These are phyloP conservation scores for Paguma larvata DNA, from an alignment of 2,797 vertebrate species.

Conservation along the genomic window DNA sequence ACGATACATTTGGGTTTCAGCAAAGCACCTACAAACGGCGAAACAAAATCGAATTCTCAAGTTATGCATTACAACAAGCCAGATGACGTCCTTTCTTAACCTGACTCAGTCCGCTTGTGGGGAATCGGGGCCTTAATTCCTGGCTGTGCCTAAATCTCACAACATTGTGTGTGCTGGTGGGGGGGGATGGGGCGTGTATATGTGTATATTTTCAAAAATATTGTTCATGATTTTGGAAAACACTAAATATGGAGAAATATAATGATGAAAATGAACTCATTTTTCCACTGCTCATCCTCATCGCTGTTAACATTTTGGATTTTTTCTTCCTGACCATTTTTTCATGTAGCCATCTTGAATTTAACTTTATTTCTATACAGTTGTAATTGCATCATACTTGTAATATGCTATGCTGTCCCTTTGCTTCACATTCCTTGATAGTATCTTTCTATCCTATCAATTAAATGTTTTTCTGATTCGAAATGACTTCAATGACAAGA, in stretches of 20 bases:
- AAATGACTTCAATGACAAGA: neutral
- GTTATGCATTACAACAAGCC: neutral
- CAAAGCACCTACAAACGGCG: neutral
- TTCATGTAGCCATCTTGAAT: neutral
- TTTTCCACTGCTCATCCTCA: neutral
- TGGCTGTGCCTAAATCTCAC: neutral
- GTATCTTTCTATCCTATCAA: neutral
- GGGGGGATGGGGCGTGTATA: neutral
- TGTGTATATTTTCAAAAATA: neutral
- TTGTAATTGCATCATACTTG: neutral
- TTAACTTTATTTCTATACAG: neutral
- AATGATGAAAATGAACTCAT: neutral
- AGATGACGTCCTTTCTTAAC: neutral
- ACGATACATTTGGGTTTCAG: neutral
- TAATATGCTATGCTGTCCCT: neutral
- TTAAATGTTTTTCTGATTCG: neutral
- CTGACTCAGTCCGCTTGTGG: neutral
- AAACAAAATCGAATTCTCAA: neutral
- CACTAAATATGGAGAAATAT: neutral
- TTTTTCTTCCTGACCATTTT: neutral
- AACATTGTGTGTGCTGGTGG: neutral
- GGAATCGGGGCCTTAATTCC: neutral
- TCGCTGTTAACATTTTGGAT: neutral
- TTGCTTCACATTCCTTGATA: neutral
- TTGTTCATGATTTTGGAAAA: neutral